Conservation (phyloP, 2,797 vertebrate species). For the Falco cherrug region DNA sequence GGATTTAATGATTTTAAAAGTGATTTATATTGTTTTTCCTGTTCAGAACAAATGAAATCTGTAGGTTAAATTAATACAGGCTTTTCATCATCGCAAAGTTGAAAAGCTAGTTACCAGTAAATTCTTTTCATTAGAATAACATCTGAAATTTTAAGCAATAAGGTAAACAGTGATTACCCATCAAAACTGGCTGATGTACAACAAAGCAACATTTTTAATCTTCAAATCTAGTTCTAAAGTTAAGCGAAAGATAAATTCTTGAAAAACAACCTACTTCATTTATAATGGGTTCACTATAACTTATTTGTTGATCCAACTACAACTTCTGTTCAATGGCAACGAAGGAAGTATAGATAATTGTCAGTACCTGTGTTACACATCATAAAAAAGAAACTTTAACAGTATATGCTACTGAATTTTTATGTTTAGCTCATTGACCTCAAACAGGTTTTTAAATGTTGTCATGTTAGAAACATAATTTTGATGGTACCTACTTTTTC, state of each 20-base stretch:
- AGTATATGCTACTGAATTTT: background rate
- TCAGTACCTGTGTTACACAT: background rate
- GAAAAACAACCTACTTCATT: slow-evolving; percentile 51
- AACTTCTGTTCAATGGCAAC: background rate
- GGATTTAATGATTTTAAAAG: slow-evolving; percentile 96
- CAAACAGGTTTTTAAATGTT: background rate
- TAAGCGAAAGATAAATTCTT: background rate
- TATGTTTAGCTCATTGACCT: background rate
- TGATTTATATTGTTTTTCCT: slow-evolving; percentile 99
- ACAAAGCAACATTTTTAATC: slow-evolving; percentile 80
- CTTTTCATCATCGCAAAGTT: slow-evolving; percentile 96
- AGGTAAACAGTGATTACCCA: slow-evolving; percentile 90
- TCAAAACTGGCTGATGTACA: slow-evolving; percentile 81
- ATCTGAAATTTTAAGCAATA: slow-evolving; percentile 88
- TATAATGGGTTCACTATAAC: background rate
- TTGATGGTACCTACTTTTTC: background rate
- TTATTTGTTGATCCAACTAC: background rate
- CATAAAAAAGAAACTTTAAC: background rate
- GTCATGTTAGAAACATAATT: background rate
- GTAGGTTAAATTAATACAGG: slow-evolving; percentile 99
- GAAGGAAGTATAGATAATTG: background rate
- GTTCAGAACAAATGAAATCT: slow-evolving; percentile 99
- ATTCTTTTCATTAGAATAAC: slow-evolving; percentile 94
- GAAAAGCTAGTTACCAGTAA: slow-evolving; percentile 92
- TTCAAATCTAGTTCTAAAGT: slow-evolving; percentile 69